A percentile compares a stretch with the other conserved stretches of the same genome.
Conservation (phyloP, 53 echinoderm and acorn worm genomes). For the Henricia sp. region DNA sequence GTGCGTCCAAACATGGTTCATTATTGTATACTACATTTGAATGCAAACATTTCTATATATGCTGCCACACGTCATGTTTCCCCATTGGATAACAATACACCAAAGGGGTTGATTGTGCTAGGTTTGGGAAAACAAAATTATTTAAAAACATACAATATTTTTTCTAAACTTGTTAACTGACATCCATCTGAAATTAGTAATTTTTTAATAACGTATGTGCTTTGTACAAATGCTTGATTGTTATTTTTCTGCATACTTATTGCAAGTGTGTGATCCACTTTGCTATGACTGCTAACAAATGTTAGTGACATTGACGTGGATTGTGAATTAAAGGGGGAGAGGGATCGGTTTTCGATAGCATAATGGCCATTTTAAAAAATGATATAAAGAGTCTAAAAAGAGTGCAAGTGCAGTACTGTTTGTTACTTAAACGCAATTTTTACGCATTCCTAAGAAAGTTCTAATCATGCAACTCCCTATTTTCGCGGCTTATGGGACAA, state of each 20-base stretch:
- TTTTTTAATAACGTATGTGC: conserved; percentile 6
- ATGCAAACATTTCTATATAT: conserved; percentile 49
- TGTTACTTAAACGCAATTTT: conserved; percentile 64
- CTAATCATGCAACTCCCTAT: conserved; percentile 50
- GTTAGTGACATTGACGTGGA: neutral
- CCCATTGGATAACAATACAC: neutral
- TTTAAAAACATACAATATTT: neutral
- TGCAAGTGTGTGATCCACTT: conserved; percentile 34
- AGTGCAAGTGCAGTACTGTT: conserved; percentile 66
- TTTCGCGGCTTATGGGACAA: conserved; percentile 42
- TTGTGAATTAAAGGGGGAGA: neutral
- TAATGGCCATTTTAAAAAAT: conserved; percentile 44
- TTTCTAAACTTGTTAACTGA: neutral
- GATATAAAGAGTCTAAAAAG: neutral
- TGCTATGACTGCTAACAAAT: neutral
- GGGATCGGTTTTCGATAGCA: neutral
- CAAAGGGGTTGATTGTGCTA: conserved; percentile 44
- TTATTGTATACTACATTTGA: conserved; percentile 7
- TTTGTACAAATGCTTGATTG: conserved; percentile 55
- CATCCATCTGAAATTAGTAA: conserved; percentile 45
- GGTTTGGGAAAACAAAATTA: neutral
- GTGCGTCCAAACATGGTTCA: neutral
- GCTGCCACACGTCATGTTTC: neutral
- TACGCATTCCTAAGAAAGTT: conserved; percentile 63
- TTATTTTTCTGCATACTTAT: neutral